Evolutionary conservation across 2,113 vertebrate species (phyloP), one percentile per base, ranked within the genome.

Genomic region (Brachypodius melanocephalos): DNA sequence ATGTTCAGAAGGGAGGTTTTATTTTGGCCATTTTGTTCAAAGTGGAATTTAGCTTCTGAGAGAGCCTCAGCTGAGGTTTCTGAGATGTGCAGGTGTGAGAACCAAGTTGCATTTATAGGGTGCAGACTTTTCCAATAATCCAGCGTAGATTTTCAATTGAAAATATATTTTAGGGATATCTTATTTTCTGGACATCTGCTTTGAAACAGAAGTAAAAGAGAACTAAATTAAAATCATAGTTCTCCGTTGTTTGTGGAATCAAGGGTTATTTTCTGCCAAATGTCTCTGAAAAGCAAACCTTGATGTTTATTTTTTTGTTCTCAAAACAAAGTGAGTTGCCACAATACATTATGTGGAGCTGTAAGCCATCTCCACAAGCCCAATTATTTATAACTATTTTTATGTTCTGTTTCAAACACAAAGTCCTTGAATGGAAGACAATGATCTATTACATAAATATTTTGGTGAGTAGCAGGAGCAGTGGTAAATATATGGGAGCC

Each of bases 341-440:
- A 80, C n/a, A 92, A 49, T 78, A 57, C 42, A 58, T 87, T 75
- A 68, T 42, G 36, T 49, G 59, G 61, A 89, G 40, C 40, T 75
- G 20, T 49, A 92, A 91, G 73, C 76, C 69, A 66, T 85, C 52
- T 90, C 45, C 49, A 57, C 42, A 92, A 52, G 21, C 8, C 45
- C 1, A 72, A 75, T 94, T 97, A 79, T 94, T 94, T 91, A 57
- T 75, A 91, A 65, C 40, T 87, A 52, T 65, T 91, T 88, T 92
- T 92, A 78, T 95, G 85, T 84, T 90, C 29, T 73, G 9, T 88
- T 91, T 81, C 43, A 71, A 72, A 89, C 54, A 26, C 34, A 31
- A 94, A 89, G 89, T 94, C 66, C 89, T 94, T 96, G 89, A 81
- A 81, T 90, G 21, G 82, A 90, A 91, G 87, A 87, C 62, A 92